phyloP scores from a whole-genome alignment of 2,113 vertebrate species.

The Pterophyllum scalare region DNA sequence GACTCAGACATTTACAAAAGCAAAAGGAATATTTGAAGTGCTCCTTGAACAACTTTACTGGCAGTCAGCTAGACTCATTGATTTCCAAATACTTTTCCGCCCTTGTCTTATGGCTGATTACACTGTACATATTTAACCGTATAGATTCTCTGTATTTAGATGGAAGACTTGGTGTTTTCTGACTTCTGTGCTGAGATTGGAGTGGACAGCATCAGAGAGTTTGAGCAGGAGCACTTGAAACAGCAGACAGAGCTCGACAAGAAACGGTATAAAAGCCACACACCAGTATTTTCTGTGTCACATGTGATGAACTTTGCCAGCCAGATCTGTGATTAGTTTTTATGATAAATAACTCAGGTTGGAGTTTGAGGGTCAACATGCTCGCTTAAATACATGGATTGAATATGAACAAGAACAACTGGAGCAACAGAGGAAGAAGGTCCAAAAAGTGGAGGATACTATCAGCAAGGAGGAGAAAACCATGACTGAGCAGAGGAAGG shows the following conservation, averaged over 20 bases:
- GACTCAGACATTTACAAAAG: neutral
- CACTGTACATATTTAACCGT: neutral
- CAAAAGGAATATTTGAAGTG: too few relatives aligned
- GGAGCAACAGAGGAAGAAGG: conserved; percentile 78
- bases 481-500: conserved; percentile 80
- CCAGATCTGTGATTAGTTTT: neutral
- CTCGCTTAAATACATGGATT: conserved; percentile 83
- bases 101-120: neutral
- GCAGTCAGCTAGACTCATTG: neutral
- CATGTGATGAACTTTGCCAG: neutral
- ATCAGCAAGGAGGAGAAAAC: conserved; percentile 78
- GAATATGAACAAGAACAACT: conserved; percentile 87
- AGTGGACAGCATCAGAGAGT: conserved; percentile 90
- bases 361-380: conserved; percentile 91
- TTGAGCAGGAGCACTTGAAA: conserved; percentile 87
- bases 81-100: neutral
- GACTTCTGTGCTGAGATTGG: conserved; percentile 93
- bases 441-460: conserved; percentile 72
- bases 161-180: conserved; percentile 89
- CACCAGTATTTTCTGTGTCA: neutral
- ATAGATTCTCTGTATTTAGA: conserved; percentile 71
- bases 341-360: conserved; percentile 76
- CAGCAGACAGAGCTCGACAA: conserved; percentile 88
- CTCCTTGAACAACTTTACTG: neutral
- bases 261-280: conserved; percentile 81